phyloP scores from a whole-genome alignment of 2,113 vertebrate species.

The Sterrhoptilus dennistouni region DNA sequence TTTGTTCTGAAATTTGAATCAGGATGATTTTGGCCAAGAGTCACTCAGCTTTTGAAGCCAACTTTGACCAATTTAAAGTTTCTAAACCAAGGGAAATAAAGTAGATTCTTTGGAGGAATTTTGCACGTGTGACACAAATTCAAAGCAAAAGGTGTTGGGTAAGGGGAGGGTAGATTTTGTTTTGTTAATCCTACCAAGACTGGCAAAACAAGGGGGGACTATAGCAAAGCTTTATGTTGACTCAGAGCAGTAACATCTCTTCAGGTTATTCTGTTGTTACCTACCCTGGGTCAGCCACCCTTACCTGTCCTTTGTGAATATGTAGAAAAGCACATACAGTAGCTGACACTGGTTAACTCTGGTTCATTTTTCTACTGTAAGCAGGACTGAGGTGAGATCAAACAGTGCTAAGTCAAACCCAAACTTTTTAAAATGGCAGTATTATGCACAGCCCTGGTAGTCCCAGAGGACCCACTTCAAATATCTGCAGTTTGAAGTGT shows the following conservation, averaged over 20 bases:
- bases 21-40: not conserved
- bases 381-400: not conserved
- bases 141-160: not conserved
- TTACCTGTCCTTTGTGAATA: not conserved
- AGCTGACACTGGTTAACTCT: not conserved
- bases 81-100: not conserved
- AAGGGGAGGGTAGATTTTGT: not conserved
- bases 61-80: not conserved
- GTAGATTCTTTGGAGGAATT: not conserved
- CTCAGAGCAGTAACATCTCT: not conserved
- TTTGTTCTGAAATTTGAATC: slow-evolving; percentile 4
- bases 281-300: not conserved
- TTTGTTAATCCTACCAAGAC: not conserved
- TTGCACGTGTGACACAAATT: not conserved
- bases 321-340: not conserved
- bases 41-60: not conserved
- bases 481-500: not conserved
- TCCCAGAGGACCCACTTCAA: not conserved
- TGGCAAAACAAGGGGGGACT: not conserved
- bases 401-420: not conserved
- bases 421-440: not conserved
- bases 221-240: not conserved
- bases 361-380: not conserved
- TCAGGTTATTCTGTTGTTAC: not conserved
- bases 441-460: not conserved